Evolutionary conservation across 2,797 vertebrate species (phyloP), one percentile per base, ranked within the genome.

Genomic region (Enoplosus armatus): DNA sequence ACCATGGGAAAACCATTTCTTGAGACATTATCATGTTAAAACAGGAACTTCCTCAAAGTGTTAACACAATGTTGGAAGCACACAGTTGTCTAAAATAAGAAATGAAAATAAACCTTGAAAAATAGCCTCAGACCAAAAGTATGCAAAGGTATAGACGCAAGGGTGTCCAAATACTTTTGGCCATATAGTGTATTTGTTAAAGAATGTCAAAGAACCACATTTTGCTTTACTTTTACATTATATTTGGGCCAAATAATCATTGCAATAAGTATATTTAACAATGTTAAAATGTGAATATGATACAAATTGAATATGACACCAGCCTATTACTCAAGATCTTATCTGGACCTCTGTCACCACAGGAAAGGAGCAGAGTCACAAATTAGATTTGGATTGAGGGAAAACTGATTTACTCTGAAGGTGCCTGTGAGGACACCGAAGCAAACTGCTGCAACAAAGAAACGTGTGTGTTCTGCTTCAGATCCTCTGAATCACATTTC

Each of bases 371-470:
- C 65, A 1, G 61, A 59, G 53, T 64, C 45, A 41, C 75, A 75
- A 79, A 90, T 90, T 78, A 39, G 60, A 90, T 91, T 77, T 69
- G 51, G 53, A 59, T 53, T 39, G 26, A 75, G 43, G 29, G 22
- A 50, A 79, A 82, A 66, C n/a, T 11, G 72, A 89, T 81, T 85
- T 69, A 37, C 66, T 60, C 8, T 50, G 35, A 79, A 72, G 67
- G 69, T 78, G 45, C n/a, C 72, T 59, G 16, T 50, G 35, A 75
- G 63, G 65, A 76, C 71, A 48, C 31, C 1, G 43, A 66, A 54
- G 20, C n/a, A 35, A 59, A 45, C 33, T 4, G 35, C 18, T 33
- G 0, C 1, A 8, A 68, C 56, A 79, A 51, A 56, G 54, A 48
- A 39, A 53, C 43, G 12, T 24, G 15, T 58, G 55, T 80, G 67